Base-by-base conservation (phyloP, 2,113 vertebrate species). In the Poeciliopsis retropinna region DNA sequence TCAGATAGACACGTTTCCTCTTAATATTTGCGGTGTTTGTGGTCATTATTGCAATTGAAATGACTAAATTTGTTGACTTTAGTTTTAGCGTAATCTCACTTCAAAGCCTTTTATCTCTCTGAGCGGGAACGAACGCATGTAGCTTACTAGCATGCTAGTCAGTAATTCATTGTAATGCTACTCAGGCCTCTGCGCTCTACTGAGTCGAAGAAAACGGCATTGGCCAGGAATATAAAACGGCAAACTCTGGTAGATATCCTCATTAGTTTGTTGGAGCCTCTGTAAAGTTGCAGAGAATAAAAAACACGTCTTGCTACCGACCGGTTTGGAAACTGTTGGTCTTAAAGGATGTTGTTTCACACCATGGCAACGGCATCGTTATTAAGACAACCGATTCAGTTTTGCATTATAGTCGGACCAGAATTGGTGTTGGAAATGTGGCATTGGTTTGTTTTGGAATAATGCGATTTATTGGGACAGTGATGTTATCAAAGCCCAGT, bases 111-210 rank as follows among this genome's bases (percentile, higher is more conserved):
- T 25, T n/a, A 57, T 28, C 4, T 17, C 34, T 70, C 7, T 67
- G 7, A 44, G 54, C 19, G 11, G 25, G 31, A 29, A 29, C 19
- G 1, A 13, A 32, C 27, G 3, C 0, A 9, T 72, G 67, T 29
- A 37, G 64, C 57, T 22, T 5, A n/a, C 25, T 76, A 79, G 31
- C 61, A 4, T 69, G 84, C 82, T 81, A 81, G 80, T 78, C 78
- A 81, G 19, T 2, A 28, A 57, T n/a, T 57, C 25, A 57, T 57
- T 57, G 51, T 0, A 10, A 44, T 6, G 85, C 67, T 74, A 54
- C 10, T 25, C 64, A 31, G 89, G 89, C 89, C 89, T 60, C 69
- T 44, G 51, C 88, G 76, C 72, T 15, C 10, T 15, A 47, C 17
- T 17, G 44, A 19, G 44, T 41, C 14, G 14, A 41, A 41, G 39